Evolutionary conservation across 2,888 invertebrate species (phyloP).

Genomic region (Leptinotarsa peninsularis): DNA sequence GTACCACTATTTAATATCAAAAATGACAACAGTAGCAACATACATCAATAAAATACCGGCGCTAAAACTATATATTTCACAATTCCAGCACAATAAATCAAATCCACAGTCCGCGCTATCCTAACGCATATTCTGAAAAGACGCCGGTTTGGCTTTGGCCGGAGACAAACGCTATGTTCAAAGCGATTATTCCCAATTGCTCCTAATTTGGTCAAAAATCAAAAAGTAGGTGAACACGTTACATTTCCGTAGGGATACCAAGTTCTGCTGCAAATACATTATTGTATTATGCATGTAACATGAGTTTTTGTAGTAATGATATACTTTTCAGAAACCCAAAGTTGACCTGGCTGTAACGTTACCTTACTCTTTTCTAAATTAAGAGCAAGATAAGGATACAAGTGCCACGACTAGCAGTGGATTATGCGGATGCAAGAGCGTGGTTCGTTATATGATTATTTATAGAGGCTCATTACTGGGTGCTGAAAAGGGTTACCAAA

Average conservation of each 20-base stretch:
- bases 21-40: too few species aligned
- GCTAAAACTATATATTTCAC: too few species aligned
- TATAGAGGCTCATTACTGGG: too few species aligned
- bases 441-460: too few species aligned
- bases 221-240: neutral
- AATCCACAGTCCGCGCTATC: neutral
- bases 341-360: neutral
- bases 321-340: neutral
- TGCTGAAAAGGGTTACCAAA: too few species aligned
- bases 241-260: conserved; percentile 1
- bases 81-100: too few species aligned
- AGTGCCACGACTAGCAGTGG: too few species aligned
- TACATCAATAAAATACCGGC: too few species aligned
- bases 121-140: neutral
- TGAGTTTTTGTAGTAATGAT: neutral
- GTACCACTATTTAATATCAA: too few species aligned
- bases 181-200: neutral
- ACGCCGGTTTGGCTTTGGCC: neutral
- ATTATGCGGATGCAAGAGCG: too few species aligned
- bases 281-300: conserved; percentile 2
- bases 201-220: neutral
- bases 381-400: too few species aligned
- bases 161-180: neutral
- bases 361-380: too few species aligned
- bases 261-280: neutral